phyloP scores from a whole-genome alignment of 1,140 invertebrate genomes.

The Drosophila tristis region DNA sequence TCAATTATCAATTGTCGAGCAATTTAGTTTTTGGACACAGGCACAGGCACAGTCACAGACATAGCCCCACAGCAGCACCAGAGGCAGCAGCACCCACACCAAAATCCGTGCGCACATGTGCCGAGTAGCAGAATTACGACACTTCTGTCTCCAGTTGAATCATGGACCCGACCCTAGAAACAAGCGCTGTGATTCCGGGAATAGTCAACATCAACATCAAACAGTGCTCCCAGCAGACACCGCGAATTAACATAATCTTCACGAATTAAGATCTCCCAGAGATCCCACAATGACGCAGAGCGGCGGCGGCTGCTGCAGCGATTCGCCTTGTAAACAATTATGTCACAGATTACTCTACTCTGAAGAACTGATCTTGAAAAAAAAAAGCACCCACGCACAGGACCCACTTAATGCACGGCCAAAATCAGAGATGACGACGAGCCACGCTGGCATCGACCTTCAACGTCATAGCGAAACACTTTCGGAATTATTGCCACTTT shows the following conservation, averaged over 20 bases:
- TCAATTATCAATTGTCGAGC: slow-evolving; percentile 78
- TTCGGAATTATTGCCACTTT: slow-evolving; percentile 6
- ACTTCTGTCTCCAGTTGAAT: slow-evolving; percentile 47
- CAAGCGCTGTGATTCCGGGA: slow-evolving; percentile 22
- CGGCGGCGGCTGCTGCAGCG: too few species aligned
- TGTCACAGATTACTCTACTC: slow-evolving; percentile 21
- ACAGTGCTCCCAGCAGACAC: slow-evolving; percentile 9
- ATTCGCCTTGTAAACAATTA: slow-evolving; percentile 22
- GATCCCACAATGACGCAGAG: not conserved
- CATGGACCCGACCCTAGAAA: slow-evolving; percentile 11
- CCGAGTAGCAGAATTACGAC: slow-evolving; percentile 46
- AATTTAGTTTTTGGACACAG: slow-evolving; percentile 65
- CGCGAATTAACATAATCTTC: slow-evolving; percentile 11
- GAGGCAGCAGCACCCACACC: too few species aligned
- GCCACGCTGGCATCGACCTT: slow-evolving; percentile 2
- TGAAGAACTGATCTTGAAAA: slow-evolving; percentile 27
- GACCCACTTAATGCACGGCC: slow-evolving; percentile 9
- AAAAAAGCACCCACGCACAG: slow-evolving; percentile 1
- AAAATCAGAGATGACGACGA: slow-evolving; percentile 18
- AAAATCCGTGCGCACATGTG: slow-evolving; percentile 1
- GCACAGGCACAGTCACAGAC: too few species aligned
- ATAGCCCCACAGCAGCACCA: too few species aligned
- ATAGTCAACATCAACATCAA: slow-evolving; percentile 17
- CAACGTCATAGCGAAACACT: slow-evolving; percentile 1
- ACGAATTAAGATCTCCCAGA: not conserved